Evolutionary conservation across 2,888 invertebrate genomes (phyloP).

Genomic region (Apodemia duryi): DNA sequence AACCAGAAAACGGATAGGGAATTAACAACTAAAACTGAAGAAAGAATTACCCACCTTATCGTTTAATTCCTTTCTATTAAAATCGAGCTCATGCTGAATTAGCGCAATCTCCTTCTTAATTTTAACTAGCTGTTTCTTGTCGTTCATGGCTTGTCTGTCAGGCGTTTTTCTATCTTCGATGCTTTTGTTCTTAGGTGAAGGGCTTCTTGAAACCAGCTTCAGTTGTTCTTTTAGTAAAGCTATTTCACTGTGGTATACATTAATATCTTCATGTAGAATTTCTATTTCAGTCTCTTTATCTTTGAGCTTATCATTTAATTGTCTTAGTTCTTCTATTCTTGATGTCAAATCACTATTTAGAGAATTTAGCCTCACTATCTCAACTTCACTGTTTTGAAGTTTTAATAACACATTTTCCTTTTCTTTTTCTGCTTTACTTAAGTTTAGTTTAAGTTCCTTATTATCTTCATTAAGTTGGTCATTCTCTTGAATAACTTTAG

Average conservation of each 20-base stretch:
- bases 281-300: constrained; percentile 78
- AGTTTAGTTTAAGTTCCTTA: constrained; percentile 57
- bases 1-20: neutral
- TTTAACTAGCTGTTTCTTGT: constrained; percentile 79
- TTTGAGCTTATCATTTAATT: constrained; percentile 61
- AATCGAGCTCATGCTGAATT: constrained; percentile 68
- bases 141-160: constrained; percentile 72
- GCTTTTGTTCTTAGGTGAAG: constrained; percentile 79
- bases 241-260: constrained; percentile 72
- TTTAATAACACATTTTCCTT: constrained; percentile 64
- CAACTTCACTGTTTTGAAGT: constrained; percentile 59
- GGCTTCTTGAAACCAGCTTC: constrained; percentile 70
- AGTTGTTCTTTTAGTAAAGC: constrained; percentile 65
- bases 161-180: constrained; percentile 72
- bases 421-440: constrained; percentile 67
- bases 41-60: constrained; percentile 53
- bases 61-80: constrained; percentile 70
- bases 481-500: constrained; percentile 63
- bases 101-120: constrained; percentile 65
- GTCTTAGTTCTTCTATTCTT: constrained; percentile 63
- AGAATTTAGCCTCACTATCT: constrained; percentile 56
- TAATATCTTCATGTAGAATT: constrained; percentile 71
- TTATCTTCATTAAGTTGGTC: constrained; percentile 52
- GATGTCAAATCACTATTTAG: constrained; percentile 58
- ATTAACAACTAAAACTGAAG: neutral